A percentile compares a stretch with the other conserved stretches of the same genome.
phyloP scores from a whole-genome alignment of 2,113 vertebrate genomes.

The Sylvicapra grimmia region DNA sequence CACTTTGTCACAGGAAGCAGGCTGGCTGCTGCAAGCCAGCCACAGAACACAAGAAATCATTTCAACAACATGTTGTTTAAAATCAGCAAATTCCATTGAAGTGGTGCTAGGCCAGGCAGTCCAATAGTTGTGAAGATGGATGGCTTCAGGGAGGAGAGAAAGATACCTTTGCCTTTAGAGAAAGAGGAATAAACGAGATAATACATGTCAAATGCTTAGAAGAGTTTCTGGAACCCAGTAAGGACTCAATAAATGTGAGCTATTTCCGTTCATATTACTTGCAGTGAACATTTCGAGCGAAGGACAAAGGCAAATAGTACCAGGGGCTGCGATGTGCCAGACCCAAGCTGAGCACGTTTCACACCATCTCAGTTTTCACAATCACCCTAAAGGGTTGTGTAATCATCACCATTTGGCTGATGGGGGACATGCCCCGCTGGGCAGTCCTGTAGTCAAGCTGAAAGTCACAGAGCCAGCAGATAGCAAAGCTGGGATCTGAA shows the following conservation, averaged over 20 bases:
- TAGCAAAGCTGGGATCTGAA: background rate
- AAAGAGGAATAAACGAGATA: slow-evolving; percentile 20
- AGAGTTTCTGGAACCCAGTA: slow-evolving; percentile 34
- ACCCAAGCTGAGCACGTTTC: background rate
- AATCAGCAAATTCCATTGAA: slow-evolving; percentile 36
- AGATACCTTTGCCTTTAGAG: slow-evolving; percentile 26
- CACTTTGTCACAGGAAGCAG: slow-evolving; percentile 29
- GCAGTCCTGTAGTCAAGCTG: background rate
- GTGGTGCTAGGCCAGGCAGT: background rate
- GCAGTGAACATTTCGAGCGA: background rate
- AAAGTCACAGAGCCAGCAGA: background rate
- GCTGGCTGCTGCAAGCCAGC: slow-evolving; percentile 23
- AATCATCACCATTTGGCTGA: background rate
- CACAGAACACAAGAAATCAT: slow-evolving; percentile 46
- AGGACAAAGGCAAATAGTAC: background rate
- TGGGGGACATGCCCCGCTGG: background rate
- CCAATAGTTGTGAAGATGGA: background rate
- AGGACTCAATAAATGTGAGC: slow-evolving; percentile 8
- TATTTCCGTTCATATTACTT: slow-evolving; percentile 4
- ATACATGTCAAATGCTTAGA: slow-evolving; percentile 24
- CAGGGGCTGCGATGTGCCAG: background rate
- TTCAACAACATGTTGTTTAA: slow-evolving; percentile 48
- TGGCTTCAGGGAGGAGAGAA: slow-evolving; percentile 9
- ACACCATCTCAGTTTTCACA: background rate
- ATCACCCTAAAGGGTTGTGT: background rate